Percentiles rank a stretch among this genome's conserved stretches.
These are phyloP conservation scores for Drosophila eohydei DNA, from an alignment of 2,888 invertebrate genomes.

Conservation along the genomic window DNA sequence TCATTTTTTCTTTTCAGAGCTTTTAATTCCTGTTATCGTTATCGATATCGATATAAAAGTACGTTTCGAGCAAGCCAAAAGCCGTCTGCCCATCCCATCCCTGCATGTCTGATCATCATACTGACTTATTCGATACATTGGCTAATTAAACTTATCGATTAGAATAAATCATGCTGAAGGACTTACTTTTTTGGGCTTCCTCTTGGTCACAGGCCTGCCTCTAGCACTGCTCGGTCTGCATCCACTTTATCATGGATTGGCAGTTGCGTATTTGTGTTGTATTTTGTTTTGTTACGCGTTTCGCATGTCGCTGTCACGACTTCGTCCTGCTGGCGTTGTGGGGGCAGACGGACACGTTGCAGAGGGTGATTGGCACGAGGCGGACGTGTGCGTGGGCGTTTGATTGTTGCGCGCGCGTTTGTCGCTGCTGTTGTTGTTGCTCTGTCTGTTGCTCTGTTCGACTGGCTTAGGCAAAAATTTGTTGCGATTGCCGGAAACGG, in stretches of 20 bases:
- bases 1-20: too few relatives aligned
- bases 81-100: too few relatives aligned
- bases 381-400: conserved; percentile 28
- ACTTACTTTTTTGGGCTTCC: conserved; percentile 40
- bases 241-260: conserved; percentile 39
- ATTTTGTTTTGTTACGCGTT: conserved; percentile 61
- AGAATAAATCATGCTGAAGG: too few relatives aligned
- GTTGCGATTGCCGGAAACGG: conserved; percentile 63
- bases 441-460: conserved; percentile 18
- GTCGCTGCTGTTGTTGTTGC: conserved; percentile 1
- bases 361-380: conserved; percentile 3
- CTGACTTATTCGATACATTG: background rate
- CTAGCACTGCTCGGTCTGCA: conserved; percentile 6
- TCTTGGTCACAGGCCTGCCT: conserved; percentile 14
- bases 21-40: background rate
- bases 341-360: background rate
- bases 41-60: background rate
- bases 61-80: too few relatives aligned
- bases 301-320: conserved; percentile 41
- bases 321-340: conserved; percentile 30
- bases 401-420: conserved; percentile 67
- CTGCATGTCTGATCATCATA: too few relatives aligned
- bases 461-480: conserved; percentile 58
- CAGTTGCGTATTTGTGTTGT: conserved; percentile 43
- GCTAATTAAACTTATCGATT: background rate